Evolutionary conservation across 2,797 vertebrate genomes (phyloP).

Genomic region (Tinamus major): DNA sequence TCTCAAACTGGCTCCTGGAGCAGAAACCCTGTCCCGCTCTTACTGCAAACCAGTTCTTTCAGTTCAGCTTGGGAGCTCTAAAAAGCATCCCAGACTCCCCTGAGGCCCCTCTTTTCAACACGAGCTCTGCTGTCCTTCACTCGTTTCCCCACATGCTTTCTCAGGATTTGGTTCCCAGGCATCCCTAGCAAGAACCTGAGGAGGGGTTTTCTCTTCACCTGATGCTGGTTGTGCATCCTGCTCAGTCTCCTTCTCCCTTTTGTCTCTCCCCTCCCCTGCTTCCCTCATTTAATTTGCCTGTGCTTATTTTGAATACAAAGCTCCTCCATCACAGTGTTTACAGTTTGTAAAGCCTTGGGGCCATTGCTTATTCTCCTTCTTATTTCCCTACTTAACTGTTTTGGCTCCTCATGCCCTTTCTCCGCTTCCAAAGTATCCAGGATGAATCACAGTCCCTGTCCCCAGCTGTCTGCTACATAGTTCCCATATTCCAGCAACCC

Average conservation of each 20-base stretch:
- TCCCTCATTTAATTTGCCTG: constrained; percentile 55
- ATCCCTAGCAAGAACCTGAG: not conserved
- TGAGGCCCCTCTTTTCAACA: not conserved
- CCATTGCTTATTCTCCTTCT: constrained; percentile 43
- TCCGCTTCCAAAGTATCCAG: not conserved
- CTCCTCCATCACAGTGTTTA: constrained; percentile 58
- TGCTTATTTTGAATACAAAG: constrained; percentile 66
- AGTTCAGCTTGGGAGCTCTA: not conserved
- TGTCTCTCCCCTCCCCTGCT: not conserved
- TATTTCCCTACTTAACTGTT: not conserved
- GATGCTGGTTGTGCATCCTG: not conserved
- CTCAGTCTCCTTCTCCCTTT: not conserved
- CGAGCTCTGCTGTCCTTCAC: not conserved
- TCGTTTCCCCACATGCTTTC: fast-evolving
- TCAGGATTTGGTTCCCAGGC: fast-evolving
- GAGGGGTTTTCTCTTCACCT: not conserved
- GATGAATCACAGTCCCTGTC: constrained; percentile 5
- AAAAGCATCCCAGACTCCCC: not conserved
- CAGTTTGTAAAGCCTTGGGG: constrained; percentile 39
- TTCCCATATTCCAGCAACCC: constrained; percentile 6
- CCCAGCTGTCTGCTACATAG: not conserved
- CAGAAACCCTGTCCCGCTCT: not conserved
- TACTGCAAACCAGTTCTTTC: not conserved
- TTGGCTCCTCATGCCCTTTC: constrained; percentile 44
- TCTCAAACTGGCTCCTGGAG: not conserved